Base-by-base conservation (phyloP, 2,113 vertebrate genomes). In the Chionis minor region DNA sequence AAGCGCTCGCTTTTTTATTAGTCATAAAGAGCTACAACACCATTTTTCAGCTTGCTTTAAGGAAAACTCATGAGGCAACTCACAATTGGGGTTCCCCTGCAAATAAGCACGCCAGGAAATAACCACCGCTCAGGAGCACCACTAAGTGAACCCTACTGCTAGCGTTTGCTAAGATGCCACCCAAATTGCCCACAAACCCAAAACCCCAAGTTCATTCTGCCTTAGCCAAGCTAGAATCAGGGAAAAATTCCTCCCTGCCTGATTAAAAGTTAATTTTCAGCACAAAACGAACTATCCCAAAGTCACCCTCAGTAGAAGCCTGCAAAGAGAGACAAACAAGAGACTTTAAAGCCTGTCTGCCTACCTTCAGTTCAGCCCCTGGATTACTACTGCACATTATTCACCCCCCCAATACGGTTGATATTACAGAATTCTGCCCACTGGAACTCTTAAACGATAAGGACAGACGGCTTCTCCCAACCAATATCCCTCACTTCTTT, bases 381-480 rank as follows among this genome's bases (percentile, higher is more conserved):
- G 30, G 7, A 8, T 70, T 23, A 38, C 24, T 4, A 15, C 8
- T 42, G 32, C 18, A 15, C 32, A 20, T 58, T 1, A 35, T 44
- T 44, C 44, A 44, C 13, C 44, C 44, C 44, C 19, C 27, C 27
- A 20, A 0, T 0, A 4, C 0, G 5, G 45, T 8, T 27, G 20
- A 45, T 3, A 40, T 3, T 9, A 8, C 0, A 15, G 49, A 81
- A n/a, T 73, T 54, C 45, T 86, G 20, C 56, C 71, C 26, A 16
- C 20, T 9, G 4, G 4, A n/a, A 62, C 42, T 35, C 80, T 52
- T 14, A 3, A 47, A 15, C 9, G 23, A 17, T 21, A 62, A 63
- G 38, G n/a, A 21, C 20, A 59, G 33, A 8, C 0, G 0, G 3
- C 8, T 71, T 33, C 67, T 69, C 52, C 40, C 54, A 45, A n/a